These are phyloP conservation scores for Paracentrotus lividus DNA, from an alignment of 53 echinoderm and acorn worm species.

Conservation along the genomic window DNA sequence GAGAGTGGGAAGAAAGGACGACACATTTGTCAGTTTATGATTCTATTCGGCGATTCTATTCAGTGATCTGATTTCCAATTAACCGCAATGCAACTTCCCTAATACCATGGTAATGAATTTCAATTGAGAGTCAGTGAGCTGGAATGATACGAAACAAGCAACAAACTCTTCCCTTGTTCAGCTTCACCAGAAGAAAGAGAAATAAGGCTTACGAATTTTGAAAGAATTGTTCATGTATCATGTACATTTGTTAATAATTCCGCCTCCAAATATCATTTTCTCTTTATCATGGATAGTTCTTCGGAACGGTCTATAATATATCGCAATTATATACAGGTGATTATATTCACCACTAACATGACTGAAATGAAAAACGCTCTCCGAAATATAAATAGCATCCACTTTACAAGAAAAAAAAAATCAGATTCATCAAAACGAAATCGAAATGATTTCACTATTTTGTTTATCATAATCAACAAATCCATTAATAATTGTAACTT, in stretches of 20 bases:
- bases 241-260: not conserved
- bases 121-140: not conserved
- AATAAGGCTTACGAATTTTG: not conserved
- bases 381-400: too few relatives aligned
- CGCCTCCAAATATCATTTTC: not conserved
- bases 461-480: too few relatives aligned
- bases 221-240: not conserved
- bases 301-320: not conserved
- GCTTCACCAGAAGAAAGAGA: not conserved
- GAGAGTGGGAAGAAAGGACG: not conserved
- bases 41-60: not conserved
- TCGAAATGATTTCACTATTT: too few relatives aligned
- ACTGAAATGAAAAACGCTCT: not conserved
- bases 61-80: not conserved
- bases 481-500: too few relatives aligned
- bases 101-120: constrained; percentile 33
- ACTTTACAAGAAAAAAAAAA: too few relatives aligned
- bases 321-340: not conserved
- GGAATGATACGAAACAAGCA: not conserved
- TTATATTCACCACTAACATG: not conserved
- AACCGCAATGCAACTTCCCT: not conserved
- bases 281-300: not conserved
- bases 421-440: too few relatives aligned
- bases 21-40: constrained; percentile 11
- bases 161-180: not conserved